A percentile compares a stretch with the other conserved stretches of the same genome.
phyloP scores from a whole-genome alignment of 1,140 invertebrate genomes.

The Nymphalis io region DNA sequence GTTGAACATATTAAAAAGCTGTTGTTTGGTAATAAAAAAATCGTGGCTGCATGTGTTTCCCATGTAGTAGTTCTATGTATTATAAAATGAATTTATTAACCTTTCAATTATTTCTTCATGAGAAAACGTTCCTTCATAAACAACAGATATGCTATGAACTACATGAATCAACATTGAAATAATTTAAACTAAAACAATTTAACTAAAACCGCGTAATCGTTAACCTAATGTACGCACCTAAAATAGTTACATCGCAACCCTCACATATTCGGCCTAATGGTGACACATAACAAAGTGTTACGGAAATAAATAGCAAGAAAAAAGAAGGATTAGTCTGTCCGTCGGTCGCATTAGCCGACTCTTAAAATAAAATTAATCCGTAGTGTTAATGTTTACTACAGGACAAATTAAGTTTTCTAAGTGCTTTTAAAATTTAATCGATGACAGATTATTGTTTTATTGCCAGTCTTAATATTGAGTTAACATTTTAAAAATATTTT shows the following conservation, averaged over 20 bases:
- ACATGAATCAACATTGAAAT: slow-evolving; percentile 15
- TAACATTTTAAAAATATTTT: too few species aligned
- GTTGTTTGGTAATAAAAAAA: too few species aligned
- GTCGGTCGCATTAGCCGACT: slow-evolving; percentile 53
- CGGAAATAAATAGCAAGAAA: slow-evolving; percentile 68
- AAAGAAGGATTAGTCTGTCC: slow-evolving; percentile 62
- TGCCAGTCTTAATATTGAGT: too few species aligned
- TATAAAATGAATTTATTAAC: too few species aligned
- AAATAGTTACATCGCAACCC: slow-evolving; percentile 52
- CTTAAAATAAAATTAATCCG: slow-evolving; percentile 74
- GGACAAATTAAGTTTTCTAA: slow-evolving; percentile 1
- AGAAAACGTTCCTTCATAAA: too few species aligned
- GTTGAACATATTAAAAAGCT: too few species aligned
- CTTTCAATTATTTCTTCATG: too few species aligned
- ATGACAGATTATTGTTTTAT: background rate
- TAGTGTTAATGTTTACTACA: slow-evolving; percentile 67
- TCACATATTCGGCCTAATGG: slow-evolving; percentile 65
- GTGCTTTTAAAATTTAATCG: background rate
- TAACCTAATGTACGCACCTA: slow-evolving; percentile 44
- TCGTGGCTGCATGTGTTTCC: too few species aligned
- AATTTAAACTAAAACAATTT: slow-evolving; percentile 32
- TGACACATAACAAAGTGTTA: slow-evolving; percentile 69
- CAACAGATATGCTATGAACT: background rate
- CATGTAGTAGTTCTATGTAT: too few species aligned
- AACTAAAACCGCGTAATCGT: slow-evolving; percentile 36